Percentiles rank a stretch among this genome's conserved stretches.
Conservation (phyloP, 2,888 invertebrate genomes). For the Empis livida region DNA sequence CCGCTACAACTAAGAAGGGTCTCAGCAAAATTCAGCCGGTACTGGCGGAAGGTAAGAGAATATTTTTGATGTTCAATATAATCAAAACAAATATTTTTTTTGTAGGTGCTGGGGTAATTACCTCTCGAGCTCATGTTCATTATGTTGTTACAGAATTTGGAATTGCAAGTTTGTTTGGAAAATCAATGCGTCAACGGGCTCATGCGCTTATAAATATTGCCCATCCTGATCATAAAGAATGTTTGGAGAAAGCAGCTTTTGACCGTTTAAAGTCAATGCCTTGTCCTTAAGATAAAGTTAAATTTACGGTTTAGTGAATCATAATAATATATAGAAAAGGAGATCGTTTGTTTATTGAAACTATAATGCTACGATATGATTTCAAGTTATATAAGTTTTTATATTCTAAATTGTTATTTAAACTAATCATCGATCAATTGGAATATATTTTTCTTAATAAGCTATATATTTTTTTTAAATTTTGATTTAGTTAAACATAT, state of each 20-base stretch:
- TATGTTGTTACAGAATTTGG: constrained; percentile 91
- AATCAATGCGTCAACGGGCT: constrained; percentile 76
- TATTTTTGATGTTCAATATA: no score
- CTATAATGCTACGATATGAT: no score
- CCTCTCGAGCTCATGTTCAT: constrained; percentile 81
- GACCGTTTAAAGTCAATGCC: constrained; percentile 73
- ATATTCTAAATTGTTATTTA: no score
- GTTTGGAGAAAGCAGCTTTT: constrained; percentile 75
- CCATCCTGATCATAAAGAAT: constrained; percentile 76
- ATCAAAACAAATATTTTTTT: constrained; percentile 11
- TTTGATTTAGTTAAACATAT: no score
- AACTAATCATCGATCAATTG: no score
- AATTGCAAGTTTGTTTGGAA: constrained; percentile 80
- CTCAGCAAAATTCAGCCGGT: constrained; percentile 73
- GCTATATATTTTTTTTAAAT: no score
- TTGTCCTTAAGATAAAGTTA: constrained; percentile 13
- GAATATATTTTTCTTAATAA: no score
- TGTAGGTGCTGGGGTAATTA: constrained; percentile 86
- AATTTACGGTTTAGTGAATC: no score
- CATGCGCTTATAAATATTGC: constrained; percentile 79
- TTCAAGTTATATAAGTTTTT: no score
- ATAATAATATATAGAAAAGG: no score
- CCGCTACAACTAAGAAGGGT: constrained; percentile 65
- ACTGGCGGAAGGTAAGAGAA: constrained; percentile 56
- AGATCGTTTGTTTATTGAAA: no score